These are phyloP conservation scores for Drosophila nigrodunni DNA, from an alignment of 1,140 invertebrate genomes.

Conservation along the genomic window DNA sequence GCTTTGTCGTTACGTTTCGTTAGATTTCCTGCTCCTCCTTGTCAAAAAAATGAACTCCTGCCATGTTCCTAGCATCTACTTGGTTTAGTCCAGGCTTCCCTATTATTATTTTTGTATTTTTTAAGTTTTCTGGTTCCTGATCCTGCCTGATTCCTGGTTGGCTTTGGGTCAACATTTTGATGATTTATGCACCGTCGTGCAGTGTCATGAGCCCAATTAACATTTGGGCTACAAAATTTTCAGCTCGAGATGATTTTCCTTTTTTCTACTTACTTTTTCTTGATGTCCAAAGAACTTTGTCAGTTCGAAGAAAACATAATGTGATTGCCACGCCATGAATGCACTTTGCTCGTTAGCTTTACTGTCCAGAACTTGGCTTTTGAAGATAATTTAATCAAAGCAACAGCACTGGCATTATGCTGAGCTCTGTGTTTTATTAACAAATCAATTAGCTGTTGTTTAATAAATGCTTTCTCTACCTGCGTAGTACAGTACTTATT, in stretches of 20 bases:
- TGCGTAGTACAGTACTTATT: conserved; percentile 13
- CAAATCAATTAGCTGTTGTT: conserved; percentile 60
- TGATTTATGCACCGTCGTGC: conserved; percentile 74
- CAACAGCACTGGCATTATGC: conserved; percentile 27
- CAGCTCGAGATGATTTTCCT: conserved; percentile 40
- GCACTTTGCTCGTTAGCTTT: neutral
- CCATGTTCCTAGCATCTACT: conserved; percentile 13
- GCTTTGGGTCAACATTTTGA: conserved; percentile 67
- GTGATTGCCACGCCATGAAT: conserved; percentile 52
- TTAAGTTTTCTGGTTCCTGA: conserved; percentile 24
- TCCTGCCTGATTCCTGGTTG: conserved; percentile 35
- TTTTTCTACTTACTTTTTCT: conserved; percentile 4
- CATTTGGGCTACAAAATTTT: conserved; percentile 61
- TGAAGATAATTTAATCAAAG: neutral
- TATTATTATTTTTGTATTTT: conserved; percentile 36
- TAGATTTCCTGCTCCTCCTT: conserved; percentile 43
- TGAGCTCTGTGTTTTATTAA: conserved; percentile 29
- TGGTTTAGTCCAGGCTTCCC: conserved; percentile 36
- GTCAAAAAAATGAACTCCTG: conserved; percentile 5
- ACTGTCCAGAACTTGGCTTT: neutral
- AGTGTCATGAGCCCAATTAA: conserved; percentile 81
- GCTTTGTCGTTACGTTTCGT: conserved; percentile 75
- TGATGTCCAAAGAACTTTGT: conserved; percentile 33
- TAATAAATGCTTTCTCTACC: conserved; percentile 12
- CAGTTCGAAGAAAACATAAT: conserved; percentile 43